Percentiles rank a stretch among this genome's conserved stretches.
Conservation (phyloP, 2,797 vertebrate species). For the Glyptemys insculpta region DNA sequence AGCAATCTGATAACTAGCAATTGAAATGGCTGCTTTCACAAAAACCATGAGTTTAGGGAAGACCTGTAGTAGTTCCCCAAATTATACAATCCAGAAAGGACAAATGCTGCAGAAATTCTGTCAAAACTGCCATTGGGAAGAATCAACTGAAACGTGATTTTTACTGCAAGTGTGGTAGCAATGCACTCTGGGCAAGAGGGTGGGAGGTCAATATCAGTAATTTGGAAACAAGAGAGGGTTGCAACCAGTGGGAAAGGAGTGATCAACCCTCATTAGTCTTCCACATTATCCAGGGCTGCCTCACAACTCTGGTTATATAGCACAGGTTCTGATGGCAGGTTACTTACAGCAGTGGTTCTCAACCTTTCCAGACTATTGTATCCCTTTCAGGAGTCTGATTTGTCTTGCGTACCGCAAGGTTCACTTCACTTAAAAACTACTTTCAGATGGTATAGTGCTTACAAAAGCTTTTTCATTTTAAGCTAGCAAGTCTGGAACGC, state of each 20-base stretch:
- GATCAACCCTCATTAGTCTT: background rate
- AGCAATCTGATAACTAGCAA: background rate
- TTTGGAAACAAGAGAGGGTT: background rate
- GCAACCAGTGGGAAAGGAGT: no score
- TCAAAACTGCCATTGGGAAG: background rate
- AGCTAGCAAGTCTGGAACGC: no score
- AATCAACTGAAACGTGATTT: background rate
- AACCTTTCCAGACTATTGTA: no score
- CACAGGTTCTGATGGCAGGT: background rate
- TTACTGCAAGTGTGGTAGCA: background rate
- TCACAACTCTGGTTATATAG: background rate
- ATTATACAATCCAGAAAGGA: background rate
- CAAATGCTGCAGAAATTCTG: background rate
- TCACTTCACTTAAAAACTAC: no score
- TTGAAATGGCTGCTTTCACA: background rate
- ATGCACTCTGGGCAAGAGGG: background rate
- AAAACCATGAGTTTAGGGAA: background rate
- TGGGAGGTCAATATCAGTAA: background rate
- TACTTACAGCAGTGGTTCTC: background rate
- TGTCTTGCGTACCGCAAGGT: no score
- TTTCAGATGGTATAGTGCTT: no score
- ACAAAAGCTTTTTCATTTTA: no score
- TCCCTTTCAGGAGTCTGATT: no score
- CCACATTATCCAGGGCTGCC: background rate
- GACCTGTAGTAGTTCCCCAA: background rate